Percentiles rank a stretch among this genome's conserved stretches.
Evolutionary conservation across 2,113 vertebrate genomes (phyloP).

Genomic region (Elachura formosa): DNA sequence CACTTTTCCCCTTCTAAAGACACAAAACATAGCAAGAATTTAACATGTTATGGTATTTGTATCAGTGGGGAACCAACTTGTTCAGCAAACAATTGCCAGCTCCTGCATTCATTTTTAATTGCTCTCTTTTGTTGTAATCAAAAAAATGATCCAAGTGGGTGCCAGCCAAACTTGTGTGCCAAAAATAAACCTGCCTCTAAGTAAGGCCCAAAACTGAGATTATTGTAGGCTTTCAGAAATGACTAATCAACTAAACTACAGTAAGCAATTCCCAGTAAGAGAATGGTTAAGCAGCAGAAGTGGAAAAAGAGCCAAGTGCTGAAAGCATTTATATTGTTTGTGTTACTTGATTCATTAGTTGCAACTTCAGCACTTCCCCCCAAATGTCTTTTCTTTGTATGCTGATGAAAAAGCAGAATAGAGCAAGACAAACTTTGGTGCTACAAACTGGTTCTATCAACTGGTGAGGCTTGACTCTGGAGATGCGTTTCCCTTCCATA

Average conservation of each 20-base stretch:
- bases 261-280: not conserved
- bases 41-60: not conserved
- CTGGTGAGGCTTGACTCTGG: not conserved
- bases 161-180: not conserved
- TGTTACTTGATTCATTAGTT: not conserved
- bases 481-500: not conserved
- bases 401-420: not conserved
- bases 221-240: not conserved
- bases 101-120: not conserved
- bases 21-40: not conserved
- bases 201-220: not conserved
- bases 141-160: not conserved
- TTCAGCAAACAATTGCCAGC: not conserved
- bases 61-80: not conserved
- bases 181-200: not conserved
- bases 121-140: not conserved
- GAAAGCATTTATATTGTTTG: not conserved
- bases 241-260: not conserved
- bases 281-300: not conserved
- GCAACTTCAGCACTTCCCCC: not conserved
- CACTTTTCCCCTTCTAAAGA: not conserved
- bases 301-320: not conserved
- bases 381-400: fast-evolving
- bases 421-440: not conserved
- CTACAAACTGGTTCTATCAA: not conserved